phyloP scores from a whole-genome alignment of 2,888 invertebrate genomes.

The Andrena haemorrhoa region DNA sequence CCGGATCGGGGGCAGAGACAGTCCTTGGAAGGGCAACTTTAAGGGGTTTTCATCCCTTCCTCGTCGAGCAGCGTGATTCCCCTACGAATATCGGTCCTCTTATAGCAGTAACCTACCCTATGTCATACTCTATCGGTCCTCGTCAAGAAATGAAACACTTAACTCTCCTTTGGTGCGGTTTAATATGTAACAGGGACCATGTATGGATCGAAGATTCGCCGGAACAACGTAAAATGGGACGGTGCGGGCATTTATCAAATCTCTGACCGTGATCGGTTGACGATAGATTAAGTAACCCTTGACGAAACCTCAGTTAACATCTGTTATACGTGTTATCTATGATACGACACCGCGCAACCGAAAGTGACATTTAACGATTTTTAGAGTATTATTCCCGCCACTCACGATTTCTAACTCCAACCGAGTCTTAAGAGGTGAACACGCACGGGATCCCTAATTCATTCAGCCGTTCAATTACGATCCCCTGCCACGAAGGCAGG shows the following conservation, averaged over 20 bases:
- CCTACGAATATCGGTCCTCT: constrained; percentile 43
- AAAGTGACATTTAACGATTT: neutral
- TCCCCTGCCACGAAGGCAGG: constrained; percentile 28
- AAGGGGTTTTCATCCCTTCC: constrained; percentile 48
- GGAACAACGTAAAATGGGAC: neutral
- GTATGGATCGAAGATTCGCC: neutral
- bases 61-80: constrained; percentile 42
- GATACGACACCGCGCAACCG: too few relatives aligned
- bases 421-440: neutral
- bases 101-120: constrained; percentile 51
- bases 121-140: constrained; percentile 46
- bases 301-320: too few relatives aligned
- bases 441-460: constrained; percentile 8
- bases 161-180: constrained; percentile 24
- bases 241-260: neutral
- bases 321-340: too few relatives aligned
- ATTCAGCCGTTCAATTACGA: constrained; percentile 36
- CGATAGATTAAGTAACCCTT: too few relatives aligned
- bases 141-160: constrained; percentile 36
- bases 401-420: neutral
- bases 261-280: neutral
- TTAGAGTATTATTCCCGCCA: neutral
- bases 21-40: constrained; percentile 43
- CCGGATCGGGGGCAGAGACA: constrained; percentile 62
- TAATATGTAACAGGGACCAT: neutral